Evolutionary conservation across 2,888 invertebrate species (phyloP).

Genomic region (Sinohyriopsis cumingii): DNA sequence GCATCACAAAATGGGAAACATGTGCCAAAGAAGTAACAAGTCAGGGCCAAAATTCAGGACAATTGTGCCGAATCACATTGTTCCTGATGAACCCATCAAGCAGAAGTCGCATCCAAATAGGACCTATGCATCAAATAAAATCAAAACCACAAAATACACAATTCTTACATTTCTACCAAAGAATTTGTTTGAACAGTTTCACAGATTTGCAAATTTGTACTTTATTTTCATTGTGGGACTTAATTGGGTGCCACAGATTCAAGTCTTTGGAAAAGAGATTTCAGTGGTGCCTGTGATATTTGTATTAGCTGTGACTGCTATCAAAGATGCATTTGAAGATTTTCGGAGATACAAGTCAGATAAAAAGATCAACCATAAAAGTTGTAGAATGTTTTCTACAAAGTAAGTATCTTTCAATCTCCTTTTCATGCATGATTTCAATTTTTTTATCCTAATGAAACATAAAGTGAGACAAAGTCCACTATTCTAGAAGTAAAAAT

Average conservation of each 20-base stretch:
- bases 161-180: slow-evolving; percentile 94
- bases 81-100: slow-evolving; percentile 29
- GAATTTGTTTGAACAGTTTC: slow-evolving; percentile 97
- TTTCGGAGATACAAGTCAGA: slow-evolving; percentile 90
- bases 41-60: slow-evolving; percentile 49
- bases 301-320: slow-evolving; percentile 93
- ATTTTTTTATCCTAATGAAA: not conserved
- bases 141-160: slow-evolving; percentile 82
- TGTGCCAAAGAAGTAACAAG: slow-evolving; percentile 39
- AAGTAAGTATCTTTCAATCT: slow-evolving; percentile 77
- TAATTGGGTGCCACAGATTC: slow-evolving; percentile 90
- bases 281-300: slow-evolving; percentile 96
- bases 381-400: slow-evolving; percentile 89
- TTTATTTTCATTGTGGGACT: slow-evolving; percentile 96
- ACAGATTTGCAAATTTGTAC: slow-evolving; percentile 97
- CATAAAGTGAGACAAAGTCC: not conserved
- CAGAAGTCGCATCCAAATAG: slow-evolving; percentile 57
- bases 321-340: slow-evolving; percentile 96
- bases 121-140: slow-evolving; percentile 51
- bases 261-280: slow-evolving; percentile 95
- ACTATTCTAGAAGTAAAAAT: too few species aligned
- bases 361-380: slow-evolving; percentile 92
- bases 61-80: slow-evolving; percentile 56
- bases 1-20: slow-evolving; percentile 50
- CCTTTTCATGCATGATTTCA: not conserved